Percentiles rank a stretch among this genome's conserved stretches.
Evolutionary conservation across 2,113 vertebrate genomes (phyloP).

Genomic region (Pelodiscus sinensis): DNA sequence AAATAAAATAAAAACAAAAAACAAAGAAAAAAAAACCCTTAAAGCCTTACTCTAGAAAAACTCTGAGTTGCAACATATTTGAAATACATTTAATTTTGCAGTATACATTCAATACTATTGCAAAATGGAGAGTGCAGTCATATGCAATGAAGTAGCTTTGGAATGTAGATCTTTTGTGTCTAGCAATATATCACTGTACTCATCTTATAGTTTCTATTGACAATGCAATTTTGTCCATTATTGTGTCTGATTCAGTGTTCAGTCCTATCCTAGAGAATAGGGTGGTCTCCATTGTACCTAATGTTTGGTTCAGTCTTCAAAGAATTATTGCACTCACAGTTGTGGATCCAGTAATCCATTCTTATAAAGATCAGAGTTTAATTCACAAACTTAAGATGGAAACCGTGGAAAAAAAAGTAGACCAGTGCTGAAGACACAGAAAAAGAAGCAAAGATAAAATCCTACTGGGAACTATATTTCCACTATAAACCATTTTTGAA

Average conservation of each 20-base stretch:
- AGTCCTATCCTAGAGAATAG: not conserved
- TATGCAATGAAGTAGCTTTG: not conserved
- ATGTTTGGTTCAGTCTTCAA: not conserved
- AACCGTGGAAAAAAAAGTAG: not conserved
- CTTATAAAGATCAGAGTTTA: slow-evolving; percentile 45
- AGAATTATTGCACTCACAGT: slow-evolving; percentile 29
- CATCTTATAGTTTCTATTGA: not conserved
- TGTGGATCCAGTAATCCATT: slow-evolving; percentile 47
- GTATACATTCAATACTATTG: not conserved
- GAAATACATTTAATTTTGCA: not conserved
- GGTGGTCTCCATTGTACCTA: not conserved
- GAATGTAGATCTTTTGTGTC: not conserved
- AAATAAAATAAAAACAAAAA: not conserved
- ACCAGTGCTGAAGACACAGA: not conserved
- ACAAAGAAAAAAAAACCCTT: not conserved
- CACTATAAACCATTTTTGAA: slow-evolving; percentile 5
- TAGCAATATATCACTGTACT: not conserved
- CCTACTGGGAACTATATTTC: not conserved
- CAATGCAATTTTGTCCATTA: not conserved
- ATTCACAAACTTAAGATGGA: not conserved
- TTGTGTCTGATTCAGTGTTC: not conserved
- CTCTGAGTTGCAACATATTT: not conserved
- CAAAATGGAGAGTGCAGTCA: not conserved
- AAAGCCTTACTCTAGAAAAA: not conserved
- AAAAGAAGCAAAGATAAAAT: not conserved